Base-by-base conservation (phyloP, 2,113 vertebrate species). In the Mastomys coucha region DNA sequence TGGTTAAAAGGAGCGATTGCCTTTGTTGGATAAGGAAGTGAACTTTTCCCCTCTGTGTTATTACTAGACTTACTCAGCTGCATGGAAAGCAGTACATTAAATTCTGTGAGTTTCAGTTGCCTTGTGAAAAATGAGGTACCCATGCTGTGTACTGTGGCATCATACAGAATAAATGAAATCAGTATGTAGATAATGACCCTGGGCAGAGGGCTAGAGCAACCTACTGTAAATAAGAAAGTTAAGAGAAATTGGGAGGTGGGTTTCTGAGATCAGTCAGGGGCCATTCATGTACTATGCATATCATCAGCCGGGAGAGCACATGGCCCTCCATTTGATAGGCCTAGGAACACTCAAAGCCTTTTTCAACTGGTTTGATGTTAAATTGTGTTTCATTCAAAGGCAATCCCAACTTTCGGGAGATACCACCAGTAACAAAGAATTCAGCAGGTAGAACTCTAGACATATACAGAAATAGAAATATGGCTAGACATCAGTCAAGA, bases 381-480 rank as follows among this genome's bases (percentile, higher is more conserved):
- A 87, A 87, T 94, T 84, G 51, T 92, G 70, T 82, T 91, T 20
- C 56, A 89, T 87, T 96, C 49, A 93, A 95, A 97, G 93, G 53
- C 86, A 78, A 13, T 81, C 36, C 69, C 81, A 42, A 69, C 26
- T 84, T 93, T 76, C 69, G 91, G 67, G 82, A 94, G 78, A 56
- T 28, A 65, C 26, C 42, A 80, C 33, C 22, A 92, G 77, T 60
- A 63, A 93, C 72, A 97, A 95, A 94, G 82, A 51, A 45, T 85
- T 78, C 85, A 51, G 39, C 16, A 96, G 86, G 87, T 63, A 80
- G 36, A 67, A 45, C 78, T 93, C 70, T 39, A 95, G 82, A 96
- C 72, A 63, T 75, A 95, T 11, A 92, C 96, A 97, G 94, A 95
- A 97, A 97, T 94, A 97, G 96, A 92, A 96, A 87, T 65, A 72